phyloP scores from a whole-genome alignment of 2,113 vertebrate genomes.

The Lophius piscatorius region DNA sequence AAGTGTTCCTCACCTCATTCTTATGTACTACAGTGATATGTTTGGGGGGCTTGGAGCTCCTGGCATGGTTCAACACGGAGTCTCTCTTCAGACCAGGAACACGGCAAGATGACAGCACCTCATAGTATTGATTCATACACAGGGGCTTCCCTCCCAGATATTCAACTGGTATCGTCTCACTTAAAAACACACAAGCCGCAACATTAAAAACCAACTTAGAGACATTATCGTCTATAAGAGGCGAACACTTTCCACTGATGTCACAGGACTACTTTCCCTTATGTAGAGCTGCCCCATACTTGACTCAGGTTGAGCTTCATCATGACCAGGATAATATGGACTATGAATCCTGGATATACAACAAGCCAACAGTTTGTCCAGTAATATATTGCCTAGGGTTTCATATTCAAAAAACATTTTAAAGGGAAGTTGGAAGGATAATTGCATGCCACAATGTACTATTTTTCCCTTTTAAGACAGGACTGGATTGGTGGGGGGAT shows the following conservation, averaged over 20 bases:
- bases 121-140: constrained; percentile 98
- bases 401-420: no score
- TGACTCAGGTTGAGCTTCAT: no score
- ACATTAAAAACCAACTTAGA: background rate
- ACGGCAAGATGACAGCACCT: constrained; percentile 93
- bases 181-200: constrained; percentile 55
- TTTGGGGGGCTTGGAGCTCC: constrained; percentile 82
- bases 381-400: no score
- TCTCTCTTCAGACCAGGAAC: constrained; percentile 90
- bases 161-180: constrained; percentile 91
- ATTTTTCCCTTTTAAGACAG: no score
- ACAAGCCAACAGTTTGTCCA: no score
- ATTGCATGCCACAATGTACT: no score
- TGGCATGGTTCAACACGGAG: constrained; percentile 85
- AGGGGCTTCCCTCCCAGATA: constrained; percentile 87
- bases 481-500: no score
- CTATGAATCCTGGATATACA: no score
- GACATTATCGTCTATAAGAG: background rate
- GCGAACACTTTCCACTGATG: background rate
- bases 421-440: no score
- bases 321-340: no score
- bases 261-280: background rate
- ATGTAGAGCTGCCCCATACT: no score
- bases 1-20: constrained; percentile 83
- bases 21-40: constrained; percentile 95